Percentiles rank a stretch among this genome's conserved stretches.
phyloP scores from a whole-genome alignment of 2,888 invertebrate genomes.

The Aquatica leii region DNA sequence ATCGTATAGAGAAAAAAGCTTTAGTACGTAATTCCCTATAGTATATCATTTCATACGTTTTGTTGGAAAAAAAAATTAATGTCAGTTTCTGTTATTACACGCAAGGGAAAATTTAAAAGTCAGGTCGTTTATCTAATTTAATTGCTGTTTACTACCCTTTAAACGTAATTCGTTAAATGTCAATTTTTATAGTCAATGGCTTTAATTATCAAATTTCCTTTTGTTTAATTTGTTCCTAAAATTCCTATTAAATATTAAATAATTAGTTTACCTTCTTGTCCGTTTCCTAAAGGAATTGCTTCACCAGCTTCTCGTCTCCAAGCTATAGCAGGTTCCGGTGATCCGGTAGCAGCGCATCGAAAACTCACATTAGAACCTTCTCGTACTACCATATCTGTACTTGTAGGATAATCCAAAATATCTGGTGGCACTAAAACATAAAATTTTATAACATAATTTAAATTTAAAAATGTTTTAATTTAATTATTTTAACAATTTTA shows the following conservation, averaged over 20 bases:
- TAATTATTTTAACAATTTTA: background rate
- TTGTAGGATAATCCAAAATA: slow-evolving; percentile 81
- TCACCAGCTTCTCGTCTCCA: slow-evolving; percentile 87
- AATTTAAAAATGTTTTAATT: background rate
- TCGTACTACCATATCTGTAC: slow-evolving; percentile 83
- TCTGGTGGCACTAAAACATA: slow-evolving; percentile 68
- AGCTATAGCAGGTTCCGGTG: slow-evolving; percentile 86
- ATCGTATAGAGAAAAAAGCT: too few species aligned
- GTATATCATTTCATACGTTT: background rate
- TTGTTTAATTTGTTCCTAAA: background rate
- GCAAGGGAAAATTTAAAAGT: slow-evolving; percentile 16
- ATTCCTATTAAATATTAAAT: background rate
- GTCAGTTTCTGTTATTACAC: slow-evolving; percentile 6
- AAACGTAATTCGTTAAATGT: slow-evolving; percentile 15
- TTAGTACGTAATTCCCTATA: slow-evolving; percentile 1
- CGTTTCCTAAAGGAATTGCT: slow-evolving; percentile 73
- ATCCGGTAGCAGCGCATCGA: slow-evolving; percentile 86
- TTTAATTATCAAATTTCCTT: slow-evolving; percentile 8
- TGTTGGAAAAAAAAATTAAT: slow-evolving; percentile 10
- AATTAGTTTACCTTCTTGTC: slow-evolving; percentile 69
- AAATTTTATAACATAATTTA: too few species aligned
- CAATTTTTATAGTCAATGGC: slow-evolving; percentile 8
- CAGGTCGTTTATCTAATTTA: slow-evolving; percentile 17
- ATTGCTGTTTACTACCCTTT: slow-evolving; percentile 16
- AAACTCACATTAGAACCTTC: slow-evolving; percentile 88